phyloP scores from a whole-genome alignment of 2,888 invertebrate genomes.

The Drosophila histrio region DNA sequence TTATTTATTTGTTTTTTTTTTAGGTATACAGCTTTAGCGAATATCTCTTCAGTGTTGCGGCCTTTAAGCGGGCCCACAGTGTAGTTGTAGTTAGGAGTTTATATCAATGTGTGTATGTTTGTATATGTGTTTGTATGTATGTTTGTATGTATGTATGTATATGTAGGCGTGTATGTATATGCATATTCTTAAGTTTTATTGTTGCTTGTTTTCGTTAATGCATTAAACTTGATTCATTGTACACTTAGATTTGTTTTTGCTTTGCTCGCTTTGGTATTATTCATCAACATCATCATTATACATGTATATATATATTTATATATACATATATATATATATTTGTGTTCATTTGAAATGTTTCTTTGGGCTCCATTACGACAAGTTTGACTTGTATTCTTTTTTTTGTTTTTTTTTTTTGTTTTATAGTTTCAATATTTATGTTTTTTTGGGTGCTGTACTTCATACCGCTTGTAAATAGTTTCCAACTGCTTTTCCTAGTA shows the following conservation, averaged over 20 bases:
- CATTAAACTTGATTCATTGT: conserved; percentile 45
- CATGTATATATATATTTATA: conserved; percentile 8
- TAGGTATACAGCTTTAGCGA: conserved; percentile 7
- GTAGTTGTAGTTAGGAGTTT: conserved; percentile 23
- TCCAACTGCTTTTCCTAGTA: conserved; percentile 47
- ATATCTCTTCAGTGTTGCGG: conserved; percentile 16
- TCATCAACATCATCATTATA: conserved; percentile 8
- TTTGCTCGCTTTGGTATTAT: conserved; percentile 18
- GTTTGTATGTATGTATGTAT: not conserved
- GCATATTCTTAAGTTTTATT: conserved; percentile 26
- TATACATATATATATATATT: not conserved
- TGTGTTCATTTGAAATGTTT: conserved; percentile 51
- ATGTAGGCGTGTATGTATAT: not conserved
- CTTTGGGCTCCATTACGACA: conserved; percentile 44
- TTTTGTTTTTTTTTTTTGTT: not conserved
- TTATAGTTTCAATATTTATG: not conserved
- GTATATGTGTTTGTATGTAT: not conserved
- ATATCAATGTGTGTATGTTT: not conserved
- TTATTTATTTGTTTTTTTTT: conserved; percentile 10
- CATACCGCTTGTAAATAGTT: conserved; percentile 54
- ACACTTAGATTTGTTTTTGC: conserved; percentile 34
- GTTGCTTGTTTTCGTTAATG: conserved; percentile 41
- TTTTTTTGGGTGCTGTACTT: conserved; percentile 24
- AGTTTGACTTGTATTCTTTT: conserved; percentile 39
- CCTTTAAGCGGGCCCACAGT: conserved; percentile 6